Evolutionary conservation across 2,797 vertebrate genomes (phyloP), one percentile per base, ranked within the genome.

Genomic region (Lacerta agilis): DNA sequence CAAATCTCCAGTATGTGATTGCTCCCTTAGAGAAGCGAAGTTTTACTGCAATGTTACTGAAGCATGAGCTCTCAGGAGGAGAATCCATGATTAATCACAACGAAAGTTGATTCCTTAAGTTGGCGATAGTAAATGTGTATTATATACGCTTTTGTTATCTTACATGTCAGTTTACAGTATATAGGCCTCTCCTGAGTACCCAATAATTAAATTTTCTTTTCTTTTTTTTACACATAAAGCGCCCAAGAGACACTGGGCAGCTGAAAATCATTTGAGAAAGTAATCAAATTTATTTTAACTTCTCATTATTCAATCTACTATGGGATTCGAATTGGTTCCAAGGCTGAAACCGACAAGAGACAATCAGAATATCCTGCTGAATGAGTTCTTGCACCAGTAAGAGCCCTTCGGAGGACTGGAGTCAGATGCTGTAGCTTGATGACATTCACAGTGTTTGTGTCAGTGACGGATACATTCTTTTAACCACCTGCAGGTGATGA

Each of bases 261-360:
- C 67, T 71, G 36, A 92, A 45, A 87, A 82, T 27, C 84, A 17
- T 88, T 88, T 71, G 87, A 82, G 78, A 89, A 91, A 9, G 77
- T 27, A 90, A 92, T 79, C 66, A 89, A 75, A 83, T 43, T 58
- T 79, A 72, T 78, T 92, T 43, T 82, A n/a, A 2, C 81, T 91
- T 92, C 88, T 83, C 86, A 75, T 64, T 90, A 73, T 88, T 87
- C 83, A 61, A 71, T 78, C 67, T 79, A 45, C 75, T 75, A 25
- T 78, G 80, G 89, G 86, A 69, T 91, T 76, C 66, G 25, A 25
- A 43, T 78, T 92, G 25, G 49, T 80, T 89, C 36, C 15, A 61
- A 9, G 77, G 55, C 5, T 9, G 49, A 61, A 82, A 88, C 79
- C 88, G 18, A 25, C 71, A 79, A 9, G 9, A 79, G 67, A 88